Base-by-base conservation (phyloP, 2,888 invertebrate species). In the Acleris sparsana region DNA sequence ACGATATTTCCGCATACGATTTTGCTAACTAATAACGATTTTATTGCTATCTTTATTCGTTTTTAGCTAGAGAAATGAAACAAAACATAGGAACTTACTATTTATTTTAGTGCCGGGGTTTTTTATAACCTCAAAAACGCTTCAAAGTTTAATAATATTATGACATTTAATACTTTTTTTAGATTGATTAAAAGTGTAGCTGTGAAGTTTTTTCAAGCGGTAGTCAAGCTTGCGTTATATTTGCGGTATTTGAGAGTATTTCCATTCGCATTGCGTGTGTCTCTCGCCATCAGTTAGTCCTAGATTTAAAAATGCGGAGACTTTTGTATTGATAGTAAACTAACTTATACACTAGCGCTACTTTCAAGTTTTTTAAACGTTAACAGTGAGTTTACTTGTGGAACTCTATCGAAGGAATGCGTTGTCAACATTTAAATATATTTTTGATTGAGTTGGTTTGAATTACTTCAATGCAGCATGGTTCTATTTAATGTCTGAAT, bases 61-160 rank as follows among this genome's bases (percentile, higher is more conserved):
- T 53, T 64, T 18, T 18, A 29, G 11, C 25, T 0, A 22, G 20
- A 20, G 39, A 25, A 22, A 39, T 22, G 11, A 48, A 48, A 49
- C 18, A 59, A 53, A 52, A 59, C 53, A 49, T 33, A 7, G 1
- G 9, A 7, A 22, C n/a, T 48, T 43, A 16, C 25, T 43, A 56
- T 57, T 52, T 29, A 44, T 53, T 60, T 20, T 39, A 46, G 59
- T 63, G 58, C 52, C 83, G 82, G 81, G 73, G 73, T 71, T 78
- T 85, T 82, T 84, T 72, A 77, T 89, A 89, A 89, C 89, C 88
- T 87, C 77, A 80, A 84, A 83, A 51, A 11, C 5, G 6, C n/a
- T 49, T 20, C 1, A 6, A 53, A 59, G 49, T 64, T 59, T 58
- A 3, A 7, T 43, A 7, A 48, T 48, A 13, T 13, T 33, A 9